Conservation (phyloP, 2,797 vertebrate species). For the Megalops cyprinoides region DNA sequence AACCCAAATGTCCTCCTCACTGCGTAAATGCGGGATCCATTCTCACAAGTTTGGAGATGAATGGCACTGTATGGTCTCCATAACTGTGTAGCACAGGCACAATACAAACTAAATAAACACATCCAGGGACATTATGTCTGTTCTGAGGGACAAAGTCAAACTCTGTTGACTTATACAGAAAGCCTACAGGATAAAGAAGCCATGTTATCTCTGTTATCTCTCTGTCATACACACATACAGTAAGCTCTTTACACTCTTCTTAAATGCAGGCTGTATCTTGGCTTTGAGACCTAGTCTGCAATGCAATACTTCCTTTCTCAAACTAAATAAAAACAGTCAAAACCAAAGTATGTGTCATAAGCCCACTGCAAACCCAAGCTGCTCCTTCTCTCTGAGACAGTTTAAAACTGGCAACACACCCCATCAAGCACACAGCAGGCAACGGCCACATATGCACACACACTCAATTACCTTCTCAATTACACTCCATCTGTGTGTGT, state of each 20-base stretch:
- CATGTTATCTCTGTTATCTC: too few relatives aligned
- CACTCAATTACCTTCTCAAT: too few relatives aligned
- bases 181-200: too few relatives aligned
- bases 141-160: background rate
- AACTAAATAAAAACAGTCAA: conserved; percentile 53
- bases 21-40: background rate
- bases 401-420: too few relatives aligned
- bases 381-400: too few relatives aligned
- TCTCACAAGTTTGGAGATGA: background rate
- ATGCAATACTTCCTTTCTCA: conserved; percentile 64
- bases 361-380: background rate
- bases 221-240: background rate
- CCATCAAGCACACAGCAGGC: too few relatives aligned
- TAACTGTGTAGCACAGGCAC: background rate
- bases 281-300: conserved; percentile 56
- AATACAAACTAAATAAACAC: too few relatives aligned
- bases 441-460: too few relatives aligned
- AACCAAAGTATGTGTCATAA: conserved; percentile 53
- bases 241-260: conserved; percentile 46
- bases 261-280: conserved; percentile 49
- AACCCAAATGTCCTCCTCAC: background rate
- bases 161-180: too few relatives aligned
- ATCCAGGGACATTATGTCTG: too few relatives aligned
- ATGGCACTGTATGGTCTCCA: background rate
- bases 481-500: background rate